Conservation (phyloP, 2,888 invertebrate species). For the Andrena bucephala region DNA sequence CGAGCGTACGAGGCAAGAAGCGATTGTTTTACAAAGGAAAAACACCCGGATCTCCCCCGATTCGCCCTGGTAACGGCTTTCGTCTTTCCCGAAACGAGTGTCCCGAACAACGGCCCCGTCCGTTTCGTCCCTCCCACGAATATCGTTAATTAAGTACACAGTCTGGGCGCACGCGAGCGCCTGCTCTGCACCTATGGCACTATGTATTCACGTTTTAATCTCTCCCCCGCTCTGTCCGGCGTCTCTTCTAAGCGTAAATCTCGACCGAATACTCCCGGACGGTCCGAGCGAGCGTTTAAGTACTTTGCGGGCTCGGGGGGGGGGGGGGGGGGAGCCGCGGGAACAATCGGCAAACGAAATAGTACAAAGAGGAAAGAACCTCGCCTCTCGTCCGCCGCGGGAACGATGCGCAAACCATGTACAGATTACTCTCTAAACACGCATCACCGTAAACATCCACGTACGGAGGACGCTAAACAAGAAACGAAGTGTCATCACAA, state of each 20-base stretch:
- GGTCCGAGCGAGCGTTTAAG: conserved; percentile 33
- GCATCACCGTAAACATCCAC: background rate
- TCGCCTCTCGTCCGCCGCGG: background rate
- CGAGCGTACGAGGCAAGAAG: conserved; percentile 4
- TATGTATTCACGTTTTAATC: conserved; percentile 82
- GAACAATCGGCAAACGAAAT: conserved; percentile 8
- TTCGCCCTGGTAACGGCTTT: conserved; percentile 39
- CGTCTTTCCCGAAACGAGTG: conserved; percentile 21
- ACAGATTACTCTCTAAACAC: too few species aligned
- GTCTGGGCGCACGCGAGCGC: conserved; percentile 79
- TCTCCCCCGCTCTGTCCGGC: conserved; percentile 16
- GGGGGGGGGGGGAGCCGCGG: background rate
- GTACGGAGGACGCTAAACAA: conserved; percentile 58
- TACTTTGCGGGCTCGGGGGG: conserved; percentile 6
- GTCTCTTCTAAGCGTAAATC: conserved; percentile 56
- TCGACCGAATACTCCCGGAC: conserved; percentile 41
- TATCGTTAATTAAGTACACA: conserved; percentile 83
- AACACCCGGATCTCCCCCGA: conserved; percentile 24
- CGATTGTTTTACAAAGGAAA: conserved; percentile 24
- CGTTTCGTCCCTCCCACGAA: conserved; percentile 45
- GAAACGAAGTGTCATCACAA: conserved; percentile 33
- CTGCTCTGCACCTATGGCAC: conserved; percentile 83
- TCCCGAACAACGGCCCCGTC: conserved; percentile 14
- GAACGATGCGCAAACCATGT: too few species aligned
- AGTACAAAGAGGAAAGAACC: background rate